These are phyloP conservation scores for Sciurus carolinensis DNA, from an alignment of 2,797 vertebrate genomes.

Conservation along the genomic window DNA sequence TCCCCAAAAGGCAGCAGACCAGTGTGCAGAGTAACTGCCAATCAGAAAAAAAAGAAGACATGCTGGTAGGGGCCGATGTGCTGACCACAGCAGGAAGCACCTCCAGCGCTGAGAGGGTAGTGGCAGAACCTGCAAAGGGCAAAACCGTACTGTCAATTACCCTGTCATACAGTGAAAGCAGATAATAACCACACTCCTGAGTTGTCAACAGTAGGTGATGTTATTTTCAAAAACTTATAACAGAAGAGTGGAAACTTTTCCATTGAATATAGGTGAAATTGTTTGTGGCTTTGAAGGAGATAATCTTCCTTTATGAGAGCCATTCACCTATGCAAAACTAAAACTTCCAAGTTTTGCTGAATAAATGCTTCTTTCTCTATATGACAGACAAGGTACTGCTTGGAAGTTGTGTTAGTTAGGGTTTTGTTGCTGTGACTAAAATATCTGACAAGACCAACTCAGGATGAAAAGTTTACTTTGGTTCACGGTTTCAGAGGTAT, in stretches of 20 bases:
- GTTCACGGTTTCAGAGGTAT: no score
- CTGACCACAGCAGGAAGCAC: neutral
- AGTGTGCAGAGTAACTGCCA: neutral
- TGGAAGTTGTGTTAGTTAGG: neutral
- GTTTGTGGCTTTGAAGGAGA: neutral
- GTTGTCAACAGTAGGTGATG: neutral
- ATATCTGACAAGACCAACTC: no score
- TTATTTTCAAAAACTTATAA: neutral
- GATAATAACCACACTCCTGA: no score
- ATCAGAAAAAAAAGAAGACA: neutral
- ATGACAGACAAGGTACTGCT: neutral
- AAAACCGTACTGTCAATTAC: neutral
- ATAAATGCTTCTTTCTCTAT: neutral
- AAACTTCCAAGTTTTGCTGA: neutral
- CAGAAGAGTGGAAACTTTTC: neutral
- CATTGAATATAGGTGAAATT: neutral
- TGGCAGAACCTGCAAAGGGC: neutral
- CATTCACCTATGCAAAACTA: neutral
- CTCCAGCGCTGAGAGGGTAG: accelerated
- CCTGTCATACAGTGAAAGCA: neutral
- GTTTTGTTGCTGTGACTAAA: no score
- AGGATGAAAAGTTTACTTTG: no score
- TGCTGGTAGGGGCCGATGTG: neutral
- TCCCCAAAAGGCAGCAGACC: neutral
- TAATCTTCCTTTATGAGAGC: neutral